A percentile compares a stretch with the other conserved stretches of the same genome.
Conservation (phyloP, 2,888 invertebrate species). For the Oscheius sp. region DNA sequence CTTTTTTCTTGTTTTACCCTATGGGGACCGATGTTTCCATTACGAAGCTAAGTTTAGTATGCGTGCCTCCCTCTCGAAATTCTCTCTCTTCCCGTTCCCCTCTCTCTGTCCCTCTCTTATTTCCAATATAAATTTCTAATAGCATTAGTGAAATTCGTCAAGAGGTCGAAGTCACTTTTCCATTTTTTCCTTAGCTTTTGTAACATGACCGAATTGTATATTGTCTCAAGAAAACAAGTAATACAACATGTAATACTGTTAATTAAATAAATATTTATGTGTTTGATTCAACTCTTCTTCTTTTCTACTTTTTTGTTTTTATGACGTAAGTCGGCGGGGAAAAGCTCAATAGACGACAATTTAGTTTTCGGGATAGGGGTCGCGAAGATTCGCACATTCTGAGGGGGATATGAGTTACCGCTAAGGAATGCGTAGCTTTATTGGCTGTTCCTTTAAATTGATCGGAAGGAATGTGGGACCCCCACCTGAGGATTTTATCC, state of each 20-base stretch:
- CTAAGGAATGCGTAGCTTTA: not conserved
- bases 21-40: too few relatives aligned
- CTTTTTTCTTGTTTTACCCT: not conserved
- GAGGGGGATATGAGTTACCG: slow-evolving; percentile 1
- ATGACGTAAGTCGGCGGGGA: not conserved
- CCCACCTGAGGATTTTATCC: not conserved
- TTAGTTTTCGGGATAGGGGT: slow-evolving; percentile 16
- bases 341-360: slow-evolving; percentile 22
- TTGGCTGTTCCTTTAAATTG: not conserved
- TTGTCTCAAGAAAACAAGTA: slow-evolving; percentile 12
- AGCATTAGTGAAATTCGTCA: not conserved
- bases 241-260: slow-evolving; percentile 9
- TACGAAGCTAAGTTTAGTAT: too few relatives aligned
- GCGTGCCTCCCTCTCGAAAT: not conserved
- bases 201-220: slow-evolving; percentile 33
- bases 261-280: slow-evolving; percentile 35
- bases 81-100: not conserved
- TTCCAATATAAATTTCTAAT: not conserved
- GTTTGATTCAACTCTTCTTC: slow-evolving; percentile 4
- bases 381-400: not conserved
- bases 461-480: not conserved
- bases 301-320: not conserved
- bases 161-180: not conserved
- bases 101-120: not conserved
- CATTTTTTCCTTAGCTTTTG: too few relatives aligned